Evolutionary conservation across 2,113 vertebrate species (phyloP), one percentile per base, ranked within the genome.

Genomic region (Siphamia tubifer): DNA sequence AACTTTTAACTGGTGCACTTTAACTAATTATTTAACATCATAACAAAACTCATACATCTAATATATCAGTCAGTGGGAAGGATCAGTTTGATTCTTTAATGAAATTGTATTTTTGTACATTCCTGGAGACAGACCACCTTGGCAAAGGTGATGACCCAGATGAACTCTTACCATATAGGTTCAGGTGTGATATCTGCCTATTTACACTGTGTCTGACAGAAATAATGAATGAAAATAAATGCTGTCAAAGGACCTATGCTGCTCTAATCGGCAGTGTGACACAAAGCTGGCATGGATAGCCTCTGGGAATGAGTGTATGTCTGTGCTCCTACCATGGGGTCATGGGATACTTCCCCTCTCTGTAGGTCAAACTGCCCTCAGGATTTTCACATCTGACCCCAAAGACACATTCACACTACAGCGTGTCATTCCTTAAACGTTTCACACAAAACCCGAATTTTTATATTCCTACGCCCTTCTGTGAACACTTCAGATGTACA

Each of bases 321-420:
- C 56, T 56, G 66, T 11, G n/a, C 57, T 68, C 15, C 25, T 47
- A 52, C 77, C 48, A 30, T 17, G 4, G 63, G 84, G 67, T 89
- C 68, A 75, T 72, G 82, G 47, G 84, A 85, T 71, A 61, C 56
- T 55, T 74, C 28, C 30, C 39, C 9, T 36, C 24, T 75, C 55
- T 36, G 36, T 23, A 63, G 65, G 70, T 69, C 73, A 83, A 15
- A 12, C 56, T 51, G 61, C 43, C 39, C 61, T 82, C 71, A 40
- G 65, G 57, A 70, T 71, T 88, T 62, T 87, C 76, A 67, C 83
- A 79, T 68, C 9, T 68, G 76, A 84, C 68, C 76, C 74, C 48
- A 36, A 82, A 53, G 44, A 43, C 62, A 58, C 35, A 11, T 38
- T 79, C 45, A 13, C 43, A 47, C 35, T 19, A 42, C 17, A 53